Percentiles rank a stretch among this genome's conserved stretches.
Conservation (phyloP, 2,113 vertebrate species). For the Rhagologus leucostigma region DNA sequence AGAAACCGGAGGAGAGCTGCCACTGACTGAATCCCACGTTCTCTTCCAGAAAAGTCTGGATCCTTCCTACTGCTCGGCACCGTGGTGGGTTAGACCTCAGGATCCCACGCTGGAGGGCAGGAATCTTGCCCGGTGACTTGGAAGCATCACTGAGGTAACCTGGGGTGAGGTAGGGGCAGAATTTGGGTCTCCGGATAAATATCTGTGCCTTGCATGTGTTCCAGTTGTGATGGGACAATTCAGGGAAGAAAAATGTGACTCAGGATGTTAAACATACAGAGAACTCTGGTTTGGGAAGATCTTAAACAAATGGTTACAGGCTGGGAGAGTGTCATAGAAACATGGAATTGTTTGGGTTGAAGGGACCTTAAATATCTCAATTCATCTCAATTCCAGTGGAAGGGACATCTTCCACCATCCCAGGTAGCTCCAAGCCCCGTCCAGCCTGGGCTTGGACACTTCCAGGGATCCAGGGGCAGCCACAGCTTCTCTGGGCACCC, state of each 20-base stretch:
- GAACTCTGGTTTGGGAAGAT: background rate
- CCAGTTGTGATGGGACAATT: background rate
- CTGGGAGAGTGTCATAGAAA: background rate
- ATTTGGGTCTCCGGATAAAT: background rate
- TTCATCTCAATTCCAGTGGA: background rate
- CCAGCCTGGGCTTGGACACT: background rate
- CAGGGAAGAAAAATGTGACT: accelerated
- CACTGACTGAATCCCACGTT: background rate
- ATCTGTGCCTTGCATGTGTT: accelerated
- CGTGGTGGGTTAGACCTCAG: background rate
- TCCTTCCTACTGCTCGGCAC: background rate
- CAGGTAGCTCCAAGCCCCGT: accelerated
- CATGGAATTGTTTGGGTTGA: background rate
- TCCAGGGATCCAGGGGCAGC: background rate
- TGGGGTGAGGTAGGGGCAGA: background rate
- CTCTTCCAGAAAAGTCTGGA: background rate
- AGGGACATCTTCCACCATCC: accelerated
- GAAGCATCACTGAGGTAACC: background rate
- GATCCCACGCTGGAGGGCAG: background rate
- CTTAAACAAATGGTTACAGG: background rate
- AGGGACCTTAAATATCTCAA: background rate
- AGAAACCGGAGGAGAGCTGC: background rate
- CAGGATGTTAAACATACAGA: background rate
- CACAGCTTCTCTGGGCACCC: background rate
- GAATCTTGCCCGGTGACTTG: background rate